Evolutionary conservation across 2,797 vertebrate species (phyloP).

Genomic region (Rhinoraja longicauda): DNA sequence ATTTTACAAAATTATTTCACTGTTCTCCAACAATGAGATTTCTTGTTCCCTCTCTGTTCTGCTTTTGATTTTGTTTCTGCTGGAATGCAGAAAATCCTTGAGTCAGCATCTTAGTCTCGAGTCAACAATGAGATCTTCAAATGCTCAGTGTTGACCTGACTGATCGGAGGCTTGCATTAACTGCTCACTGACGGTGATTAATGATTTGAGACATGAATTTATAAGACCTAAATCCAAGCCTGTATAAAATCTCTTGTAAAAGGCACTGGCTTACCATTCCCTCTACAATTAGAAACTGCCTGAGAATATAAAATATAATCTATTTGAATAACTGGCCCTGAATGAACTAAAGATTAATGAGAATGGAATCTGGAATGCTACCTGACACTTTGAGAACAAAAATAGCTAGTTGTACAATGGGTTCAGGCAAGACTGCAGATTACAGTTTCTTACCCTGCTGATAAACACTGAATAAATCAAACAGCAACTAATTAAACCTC

Average conservation of each 20-base stretch:
- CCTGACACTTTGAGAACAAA: not conserved
- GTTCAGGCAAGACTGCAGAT: not conserved
- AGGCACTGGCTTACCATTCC: not conserved
- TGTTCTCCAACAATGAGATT: not conserved
- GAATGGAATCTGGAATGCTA: not conserved
- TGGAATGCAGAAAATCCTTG: not conserved
- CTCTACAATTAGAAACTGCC: not conserved
- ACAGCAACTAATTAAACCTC: not conserved
- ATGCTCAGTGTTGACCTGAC: not conserved
- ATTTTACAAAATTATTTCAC: too few relatives aligned
- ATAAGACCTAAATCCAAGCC: not conserved
- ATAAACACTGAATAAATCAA: not conserved
- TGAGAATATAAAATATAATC: not conserved
- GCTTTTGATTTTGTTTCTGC: not conserved
- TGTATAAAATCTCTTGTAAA: not conserved
- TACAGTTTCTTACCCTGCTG: not conserved
- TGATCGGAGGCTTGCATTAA: not conserved
- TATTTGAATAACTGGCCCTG: not conserved
- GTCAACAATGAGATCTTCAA: not conserved
- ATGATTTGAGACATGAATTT: not conserved
- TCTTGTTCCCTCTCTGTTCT: not conserved
- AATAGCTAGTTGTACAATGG: not conserved
- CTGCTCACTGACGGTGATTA: not conserved
- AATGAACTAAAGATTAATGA: not conserved
- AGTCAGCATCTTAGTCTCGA: not conserved